Evolutionary conservation across 2,888 invertebrate species (phyloP), one percentile per base, ranked within the genome.

Genomic region (Philereme vetulata): DNA sequence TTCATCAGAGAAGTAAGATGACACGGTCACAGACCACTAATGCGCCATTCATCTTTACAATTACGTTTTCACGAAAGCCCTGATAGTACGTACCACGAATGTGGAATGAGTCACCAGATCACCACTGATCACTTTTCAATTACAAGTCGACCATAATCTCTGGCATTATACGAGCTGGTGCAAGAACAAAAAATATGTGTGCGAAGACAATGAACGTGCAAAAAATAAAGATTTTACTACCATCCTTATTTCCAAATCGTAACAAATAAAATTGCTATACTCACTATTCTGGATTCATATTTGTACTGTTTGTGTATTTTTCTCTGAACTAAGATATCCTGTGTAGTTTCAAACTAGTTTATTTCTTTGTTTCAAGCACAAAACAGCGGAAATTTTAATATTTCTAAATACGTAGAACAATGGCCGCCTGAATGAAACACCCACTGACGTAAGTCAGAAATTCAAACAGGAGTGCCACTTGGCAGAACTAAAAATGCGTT

Each of bases 221-320:
- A 85, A 87, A 83, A 87, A 81, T 77, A 72, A 78, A 76, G 65
- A 74, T 77, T 77, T 80, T 81, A 78, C 72, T 82, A 83, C 83
- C 84, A 85, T 84, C 85, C 85, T 86, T 84, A 80, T 82, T 72
- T 84, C 77, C 72, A 73, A 79, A 80, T 76, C 76, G 78, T 74
- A 74, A 79, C 75, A 68, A 51, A 71, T 74, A 79, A 58, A 74
- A 68, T 71, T 83, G 81, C 84, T 82, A 88, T 94, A 95, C 96
- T 96, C 92, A 96, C 96, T 96, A 96, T 94, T 96, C 96, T 78
- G 96, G 96, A 94, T 96, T 96, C 96, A 96, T 96, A 81, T 90
- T 91, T 87, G 87, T 86, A 90, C 85, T 88, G 81, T 86, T 82
- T 81, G 78, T 80, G 78, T 83, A 76, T 81, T 82, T 78, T 78